Percentiles rank a stretch among this genome's conserved stretches.
Conservation (phyloP, 2,888 invertebrate species). For the Lepas anatifera region DNA sequence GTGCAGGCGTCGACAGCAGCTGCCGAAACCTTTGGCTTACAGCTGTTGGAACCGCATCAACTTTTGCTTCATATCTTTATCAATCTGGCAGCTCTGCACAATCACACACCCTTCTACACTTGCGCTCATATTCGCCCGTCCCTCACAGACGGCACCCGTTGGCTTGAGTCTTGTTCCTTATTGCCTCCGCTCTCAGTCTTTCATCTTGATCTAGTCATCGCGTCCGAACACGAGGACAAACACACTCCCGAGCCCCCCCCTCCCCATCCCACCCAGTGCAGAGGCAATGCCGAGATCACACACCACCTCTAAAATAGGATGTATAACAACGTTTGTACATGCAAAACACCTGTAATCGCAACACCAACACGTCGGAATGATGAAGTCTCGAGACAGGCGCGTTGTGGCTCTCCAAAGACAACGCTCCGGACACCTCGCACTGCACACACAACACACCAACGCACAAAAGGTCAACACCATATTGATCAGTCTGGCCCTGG, state of each 20-base stretch:
- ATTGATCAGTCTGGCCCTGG: not conserved
- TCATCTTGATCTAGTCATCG: too few relatives aligned
- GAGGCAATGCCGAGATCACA: not conserved
- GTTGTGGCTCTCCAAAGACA: not conserved
- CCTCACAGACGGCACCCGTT: too few relatives aligned
- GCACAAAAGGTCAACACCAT: not conserved
- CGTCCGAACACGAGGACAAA: too few relatives aligned
- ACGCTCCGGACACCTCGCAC: not conserved
- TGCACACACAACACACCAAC: not conserved
- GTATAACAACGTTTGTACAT: constrained; percentile 10
- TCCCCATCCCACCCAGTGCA: too few relatives aligned
- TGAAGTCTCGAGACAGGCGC: not conserved
- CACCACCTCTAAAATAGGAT: not conserved
- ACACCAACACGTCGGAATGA: not conserved
- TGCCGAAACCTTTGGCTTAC: not conserved
- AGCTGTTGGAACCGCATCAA: too few relatives aligned
- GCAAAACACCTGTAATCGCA: not conserved
- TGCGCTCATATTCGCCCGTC: not conserved
- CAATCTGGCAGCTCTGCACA: too few relatives aligned
- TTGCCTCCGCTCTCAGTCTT: too few relatives aligned
- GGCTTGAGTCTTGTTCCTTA: too few relatives aligned
- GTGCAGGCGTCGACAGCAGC: not conserved
- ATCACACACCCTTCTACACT: not conserved
- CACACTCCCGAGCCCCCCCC: too few relatives aligned
- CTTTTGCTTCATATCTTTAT: too few relatives aligned